Conservation (phyloP, 2,888 invertebrate genomes). For the Napeogenes inachia region DNA sequence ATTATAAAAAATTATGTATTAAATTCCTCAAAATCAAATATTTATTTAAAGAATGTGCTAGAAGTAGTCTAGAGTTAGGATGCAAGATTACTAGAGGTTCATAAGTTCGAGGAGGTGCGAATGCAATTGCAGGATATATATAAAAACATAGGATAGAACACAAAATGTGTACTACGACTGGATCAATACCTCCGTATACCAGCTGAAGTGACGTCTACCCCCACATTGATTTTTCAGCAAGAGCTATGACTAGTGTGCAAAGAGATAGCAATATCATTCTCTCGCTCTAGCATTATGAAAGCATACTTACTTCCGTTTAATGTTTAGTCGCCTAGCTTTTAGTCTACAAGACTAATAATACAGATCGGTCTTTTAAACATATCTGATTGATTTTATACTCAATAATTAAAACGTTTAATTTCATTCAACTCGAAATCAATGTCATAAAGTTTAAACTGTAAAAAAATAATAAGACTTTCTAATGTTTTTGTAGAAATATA, state of each 20-base stretch:
- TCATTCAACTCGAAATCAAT: too few species aligned
- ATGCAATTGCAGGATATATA: not conserved
- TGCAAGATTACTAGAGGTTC: not conserved
- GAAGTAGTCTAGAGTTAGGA: not conserved
- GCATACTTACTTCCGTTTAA: too few species aligned
- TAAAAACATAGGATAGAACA: not conserved
- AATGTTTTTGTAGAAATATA: too few species aligned
- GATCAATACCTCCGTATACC: constrained; percentile 3
- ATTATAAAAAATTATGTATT: too few species aligned
- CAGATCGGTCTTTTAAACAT: too few species aligned
- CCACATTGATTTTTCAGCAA: not conserved
- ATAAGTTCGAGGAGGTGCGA: not conserved
- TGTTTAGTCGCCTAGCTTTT: too few species aligned
- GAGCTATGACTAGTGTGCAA: not conserved
- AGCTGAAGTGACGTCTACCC: constrained; percentile 2
- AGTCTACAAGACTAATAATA: too few species aligned
- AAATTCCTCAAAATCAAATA: too few species aligned
- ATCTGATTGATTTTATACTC: too few species aligned
- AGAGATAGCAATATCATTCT: not conserved
- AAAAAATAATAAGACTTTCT: too few species aligned
- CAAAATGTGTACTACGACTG: not conserved
- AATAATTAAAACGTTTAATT: too few species aligned
- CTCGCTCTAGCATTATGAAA: not conserved
- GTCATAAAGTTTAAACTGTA: too few species aligned
- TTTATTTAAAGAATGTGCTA: not conserved